phyloP scores from a whole-genome alignment of 1,140 invertebrate genomes.

The Stegodyphus mimosarum region DNA sequence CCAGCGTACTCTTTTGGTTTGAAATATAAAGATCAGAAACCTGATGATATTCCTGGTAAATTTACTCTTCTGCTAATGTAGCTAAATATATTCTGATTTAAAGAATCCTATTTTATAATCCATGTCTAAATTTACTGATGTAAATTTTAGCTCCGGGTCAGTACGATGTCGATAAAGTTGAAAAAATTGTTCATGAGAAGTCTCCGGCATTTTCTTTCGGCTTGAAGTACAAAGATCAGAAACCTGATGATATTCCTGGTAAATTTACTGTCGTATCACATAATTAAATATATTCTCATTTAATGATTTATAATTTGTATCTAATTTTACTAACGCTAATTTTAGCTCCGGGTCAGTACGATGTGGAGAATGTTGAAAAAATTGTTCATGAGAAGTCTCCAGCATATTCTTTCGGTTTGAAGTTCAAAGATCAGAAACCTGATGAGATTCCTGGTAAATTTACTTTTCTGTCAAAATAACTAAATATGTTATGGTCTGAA shows the following conservation, averaged over 20 bases:
- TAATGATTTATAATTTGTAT: neutral
- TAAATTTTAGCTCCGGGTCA: slow-evolving; percentile 75
- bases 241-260: slow-evolving; percentile 73
- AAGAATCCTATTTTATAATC: neutral
- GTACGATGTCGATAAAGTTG: slow-evolving; percentile 81
- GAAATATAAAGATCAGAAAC: slow-evolving; percentile 71
- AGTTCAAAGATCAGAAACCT: slow-evolving; percentile 69
- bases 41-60: slow-evolving; percentile 73
- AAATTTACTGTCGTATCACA: neutral
- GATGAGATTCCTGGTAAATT: slow-evolving; percentile 73
- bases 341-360: slow-evolving; percentile 81
- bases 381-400: slow-evolving; percentile 74
- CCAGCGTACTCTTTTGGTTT: slow-evolving; percentile 80
- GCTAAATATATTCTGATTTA: neutral
- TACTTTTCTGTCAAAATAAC: no score
- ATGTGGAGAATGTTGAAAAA: slow-evolving; percentile 77
- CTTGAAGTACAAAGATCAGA: slow-evolving; percentile 70
- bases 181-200: slow-evolving; percentile 73
- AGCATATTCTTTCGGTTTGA: slow-evolving; percentile 77
- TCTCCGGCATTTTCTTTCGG: slow-evolving; percentile 80
- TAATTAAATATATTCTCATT: neutral
- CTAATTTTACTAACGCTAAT: neutral
- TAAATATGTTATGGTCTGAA: no score
- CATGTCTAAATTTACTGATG: no score
- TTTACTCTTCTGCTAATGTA: neutral